Conservation (phyloP, 1,140 invertebrate species). For the Spodoptera litura region DNA sequence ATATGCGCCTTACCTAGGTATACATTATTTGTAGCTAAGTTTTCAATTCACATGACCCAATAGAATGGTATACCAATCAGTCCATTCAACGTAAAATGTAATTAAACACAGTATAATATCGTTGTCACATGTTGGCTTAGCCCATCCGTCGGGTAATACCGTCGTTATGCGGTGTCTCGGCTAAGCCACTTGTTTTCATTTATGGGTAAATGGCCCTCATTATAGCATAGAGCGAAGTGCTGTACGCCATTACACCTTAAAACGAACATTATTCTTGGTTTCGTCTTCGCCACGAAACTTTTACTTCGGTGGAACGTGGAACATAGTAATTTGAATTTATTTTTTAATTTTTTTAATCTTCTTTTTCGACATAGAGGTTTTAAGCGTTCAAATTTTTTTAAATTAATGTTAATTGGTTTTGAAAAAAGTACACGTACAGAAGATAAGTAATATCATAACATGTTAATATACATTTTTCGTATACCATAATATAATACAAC, state of each 20-base stretch:
- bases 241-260: slow-evolving; percentile 75
- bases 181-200: slow-evolving; percentile 74
- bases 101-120: slow-evolving; percentile 16
- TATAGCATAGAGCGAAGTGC: slow-evolving; percentile 74
- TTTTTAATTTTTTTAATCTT: slow-evolving; percentile 30
- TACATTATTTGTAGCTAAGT: too few relatives aligned
- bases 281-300: slow-evolving; percentile 56
- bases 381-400: too few relatives aligned
- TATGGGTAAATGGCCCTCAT: slow-evolving; percentile 68
- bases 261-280: slow-evolving; percentile 70
- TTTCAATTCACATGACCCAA: too few relatives aligned
- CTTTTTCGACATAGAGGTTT: background rate
- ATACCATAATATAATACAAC: too few relatives aligned
- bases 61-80: too few relatives aligned
- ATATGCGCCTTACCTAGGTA: too few relatives aligned
- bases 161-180: slow-evolving; percentile 62
- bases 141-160: slow-evolving; percentile 50
- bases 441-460: background rate
- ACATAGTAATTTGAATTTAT: slow-evolving; percentile 41
- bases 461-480: too few relatives aligned
- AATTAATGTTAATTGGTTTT: background rate
- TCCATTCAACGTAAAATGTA: background rate
- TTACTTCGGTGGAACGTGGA: slow-evolving; percentile 13
- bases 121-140: slow-evolving; percentile 26
- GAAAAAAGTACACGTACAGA: background rate